phyloP scores from a whole-genome alignment of 2,888 invertebrate species.

The Agrotis exclamationis region DNA sequence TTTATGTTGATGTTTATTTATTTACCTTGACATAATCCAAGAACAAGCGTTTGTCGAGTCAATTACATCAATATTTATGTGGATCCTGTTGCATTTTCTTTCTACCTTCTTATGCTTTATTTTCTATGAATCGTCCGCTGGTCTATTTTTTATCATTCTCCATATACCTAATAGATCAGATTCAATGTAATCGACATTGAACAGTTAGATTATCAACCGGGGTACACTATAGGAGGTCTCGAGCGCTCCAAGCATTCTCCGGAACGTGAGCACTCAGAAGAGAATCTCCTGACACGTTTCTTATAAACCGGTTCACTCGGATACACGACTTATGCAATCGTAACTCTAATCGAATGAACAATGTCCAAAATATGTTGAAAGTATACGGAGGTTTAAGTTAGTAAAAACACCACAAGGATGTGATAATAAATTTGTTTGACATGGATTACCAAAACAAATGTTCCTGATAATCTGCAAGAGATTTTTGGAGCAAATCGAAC shows the following conservation, averaged over 20 bases:
- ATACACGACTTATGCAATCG: constrained; percentile 87
- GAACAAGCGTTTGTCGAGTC: background rate
- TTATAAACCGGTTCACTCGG: constrained; percentile 86
- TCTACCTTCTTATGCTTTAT: constrained; percentile 14
- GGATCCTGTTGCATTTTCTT: background rate
- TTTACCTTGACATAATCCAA: background rate
- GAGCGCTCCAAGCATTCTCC: constrained; percentile 52
- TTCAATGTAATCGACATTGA: constrained; percentile 18
- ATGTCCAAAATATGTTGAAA: constrained; percentile 62
- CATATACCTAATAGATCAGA: background rate
- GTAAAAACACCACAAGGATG: background rate
- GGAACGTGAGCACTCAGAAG: constrained; percentile 72
- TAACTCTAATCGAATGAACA: constrained; percentile 79
- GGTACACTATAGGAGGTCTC: constrained; percentile 46
- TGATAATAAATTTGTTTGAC: background rate
- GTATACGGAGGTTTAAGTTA: constrained; percentile 24
- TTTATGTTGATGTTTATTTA: constrained; percentile 22
- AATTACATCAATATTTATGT: background rate
- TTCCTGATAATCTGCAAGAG: too few species aligned
- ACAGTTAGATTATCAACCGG: constrained; percentile 43
- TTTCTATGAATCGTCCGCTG: constrained; percentile 8
- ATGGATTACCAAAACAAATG: background rate
- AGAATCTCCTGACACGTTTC: constrained; percentile 90
- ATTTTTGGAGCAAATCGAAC: too few species aligned
- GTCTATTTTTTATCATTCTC: background rate